These are phyloP conservation scores for Cistogaster globosa DNA, from an alignment of 2,888 invertebrate species.

Conservation along the genomic window DNA sequence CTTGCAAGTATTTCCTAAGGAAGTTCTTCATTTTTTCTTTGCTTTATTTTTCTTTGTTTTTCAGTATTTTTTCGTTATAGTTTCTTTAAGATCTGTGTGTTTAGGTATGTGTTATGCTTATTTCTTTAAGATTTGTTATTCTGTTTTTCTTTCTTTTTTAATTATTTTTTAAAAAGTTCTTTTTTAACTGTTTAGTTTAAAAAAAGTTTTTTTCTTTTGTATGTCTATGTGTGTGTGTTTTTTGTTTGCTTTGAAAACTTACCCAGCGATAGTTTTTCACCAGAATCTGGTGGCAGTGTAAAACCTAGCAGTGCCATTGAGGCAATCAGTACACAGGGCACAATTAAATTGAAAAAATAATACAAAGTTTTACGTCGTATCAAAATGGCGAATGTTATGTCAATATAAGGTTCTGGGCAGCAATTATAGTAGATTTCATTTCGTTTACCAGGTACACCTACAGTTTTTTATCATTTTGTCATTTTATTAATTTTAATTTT, in stretches of 20 bases:
- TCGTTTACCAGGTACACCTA: conserved; percentile 96
- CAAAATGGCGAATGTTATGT: conserved; percentile 98
- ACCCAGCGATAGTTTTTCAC: conserved; percentile 99
- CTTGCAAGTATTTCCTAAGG: conserved; percentile 55
- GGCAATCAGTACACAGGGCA: conserved; percentile 99
- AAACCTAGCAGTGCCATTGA: conserved; percentile 99
- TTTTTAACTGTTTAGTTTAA: conserved; percentile 5
- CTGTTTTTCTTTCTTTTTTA: conserved; percentile 14
- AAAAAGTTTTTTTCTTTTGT: conserved; percentile 1
- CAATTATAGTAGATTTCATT: conserved; percentile 98
- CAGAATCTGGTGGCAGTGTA: conserved; percentile 99
- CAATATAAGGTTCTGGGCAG: conserved; percentile 98
- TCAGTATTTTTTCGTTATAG: not conserved
- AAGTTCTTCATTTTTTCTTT: conserved; percentile 53
- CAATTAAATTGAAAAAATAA: conserved; percentile 99
- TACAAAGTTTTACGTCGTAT: conserved; percentile 98
- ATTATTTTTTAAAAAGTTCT: conserved; percentile 18
- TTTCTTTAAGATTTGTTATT: conserved; percentile 8
- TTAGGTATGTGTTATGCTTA: conserved; percentile 39
- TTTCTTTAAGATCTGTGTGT: conserved; percentile 1
- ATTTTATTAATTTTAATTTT: conserved; percentile 52
- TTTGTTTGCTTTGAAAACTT: conserved; percentile 78
- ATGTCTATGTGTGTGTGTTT: not conserved
- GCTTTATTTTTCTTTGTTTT: not conserved
- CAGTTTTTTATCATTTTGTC: conserved; percentile 67